Evolutionary conservation across 1,140 invertebrate species (phyloP), one percentile per base, ranked within the genome.

Genomic region (Bombus cullumanus): DNA sequence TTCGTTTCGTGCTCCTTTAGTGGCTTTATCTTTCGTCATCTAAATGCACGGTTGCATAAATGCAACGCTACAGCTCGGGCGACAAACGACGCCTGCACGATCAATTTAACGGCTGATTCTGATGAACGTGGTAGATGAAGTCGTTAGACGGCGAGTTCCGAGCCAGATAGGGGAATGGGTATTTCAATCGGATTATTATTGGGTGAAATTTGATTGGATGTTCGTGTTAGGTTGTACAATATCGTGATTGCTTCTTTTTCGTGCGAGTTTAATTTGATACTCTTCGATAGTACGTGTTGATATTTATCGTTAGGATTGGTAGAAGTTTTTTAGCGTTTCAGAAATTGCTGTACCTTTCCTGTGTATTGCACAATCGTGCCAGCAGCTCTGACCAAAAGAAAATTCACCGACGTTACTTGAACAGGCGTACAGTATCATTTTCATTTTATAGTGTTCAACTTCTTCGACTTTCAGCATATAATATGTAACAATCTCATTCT

Each of bases 21-120:
- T n/a, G 37, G 34, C 66, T 66, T 83, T 79, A 76, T 74, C 87
- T 89, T 82, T 89, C 83, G 59, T 89, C 87, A 73, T 84, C 83
- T 59, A 43, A 79, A 79, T 72, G 76, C 68, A 71, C 68, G 83
- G 57, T 85, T 85, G 68, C 77, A 80, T 72, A 85, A 85, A 85
- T 59, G 75, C 53, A 18, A 34, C 5, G 31, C 15, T 53, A 53
- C 75, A 25, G 10, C 34, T 18, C 31, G 62, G 39, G 81, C 74
- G 83, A 85, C 83, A 85, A 85, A 85, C 83, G 39, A 79, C 68
- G 53, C 76, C 62, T 22, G 83, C 31, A 37, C 41, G 66, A 85
- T 85, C 68, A 80, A 72, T 80, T 80, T 80, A 72, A 80, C 81
- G 47, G 47, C 37, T 68, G 66, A 83, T 83, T 68, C 73, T 68